phyloP scores from a whole-genome alignment of 2,888 invertebrate species.

The Rhopalosiphum nymphaeae region DNA sequence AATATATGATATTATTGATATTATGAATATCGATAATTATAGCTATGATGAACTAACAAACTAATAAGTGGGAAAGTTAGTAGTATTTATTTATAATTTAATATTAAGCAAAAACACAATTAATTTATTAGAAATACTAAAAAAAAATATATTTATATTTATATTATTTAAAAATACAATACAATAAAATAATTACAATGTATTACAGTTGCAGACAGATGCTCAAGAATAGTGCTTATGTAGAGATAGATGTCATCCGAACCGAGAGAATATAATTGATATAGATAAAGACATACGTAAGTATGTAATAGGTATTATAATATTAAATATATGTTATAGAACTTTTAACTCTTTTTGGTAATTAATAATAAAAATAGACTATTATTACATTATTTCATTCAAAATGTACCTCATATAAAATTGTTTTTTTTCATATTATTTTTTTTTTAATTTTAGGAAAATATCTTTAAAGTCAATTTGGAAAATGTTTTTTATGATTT shows the following conservation, averaged over 20 bases:
- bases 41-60: too few species aligned
- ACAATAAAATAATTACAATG: background rate
- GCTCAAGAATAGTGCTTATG: background rate
- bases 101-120: background rate
- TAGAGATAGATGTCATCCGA: background rate
- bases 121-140: background rate
- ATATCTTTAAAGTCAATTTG: background rate
- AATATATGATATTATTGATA: background rate
- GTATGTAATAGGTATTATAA: background rate
- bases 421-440: too few species aligned
- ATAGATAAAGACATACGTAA: background rate
- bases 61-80: too few species aligned
- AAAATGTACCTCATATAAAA: background rate
- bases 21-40: too few species aligned
- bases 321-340: background rate
- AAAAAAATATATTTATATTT: background rate
- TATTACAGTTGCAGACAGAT: background rate
- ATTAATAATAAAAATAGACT: background rate
- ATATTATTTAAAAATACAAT: background rate
- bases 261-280: background rate
- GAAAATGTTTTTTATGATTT: background rate
- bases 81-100: background rate
- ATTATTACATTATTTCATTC: background rate
- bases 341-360: fast-evolving
- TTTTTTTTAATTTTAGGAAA: background rate